Base-by-base conservation (phyloP, 2,113 vertebrate species). In the Acanthochromis polyacanthus region DNA sequence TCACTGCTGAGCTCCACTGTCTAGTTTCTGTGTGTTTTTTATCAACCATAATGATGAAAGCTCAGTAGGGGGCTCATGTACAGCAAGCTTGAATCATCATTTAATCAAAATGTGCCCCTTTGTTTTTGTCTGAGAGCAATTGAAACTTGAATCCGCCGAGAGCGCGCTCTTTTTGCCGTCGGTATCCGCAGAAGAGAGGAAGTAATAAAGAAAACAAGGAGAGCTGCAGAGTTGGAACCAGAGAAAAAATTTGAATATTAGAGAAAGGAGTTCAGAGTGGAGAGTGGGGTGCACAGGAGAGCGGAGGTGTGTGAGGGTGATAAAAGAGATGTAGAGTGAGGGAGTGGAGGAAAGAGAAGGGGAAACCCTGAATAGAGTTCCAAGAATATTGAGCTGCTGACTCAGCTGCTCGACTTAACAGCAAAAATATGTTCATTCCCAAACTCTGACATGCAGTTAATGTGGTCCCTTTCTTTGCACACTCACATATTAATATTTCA, bases 131-230 rank as follows among this genome's bases (percentile, higher is more conserved):
- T 9, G 8, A 65, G 38, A 80, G 22, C 48, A 43, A 38, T 50
- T 28, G 25, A 60, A 72, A 64, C 20, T 30, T 50, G 3, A 43
- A 73, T 45, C 30, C 23, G 58, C 57, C 32, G 73, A 75, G 73
- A 45, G 0, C 0, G 22, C 23, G 43, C 61, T 60, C n/a, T 40
- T 71, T 61, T 63, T 68, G 30, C 20, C 57, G 40, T 59, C 58
- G 50, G 22, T 52, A 70, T 17, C 32, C 40, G 52, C 25, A 67
- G 68, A 71, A 36, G 32, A 69, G 17, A 70, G 57, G 38, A 72
- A 80, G 50, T n/a, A 52, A 71, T 59, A 78, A 65, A 71, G 53
- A 64, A 72, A 82, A 87, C 70, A 75, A 17, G 52, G 12, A 30
- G 20, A 51, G 74, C 59, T 30, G 17, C 5, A 58, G 43, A 55